Percentiles rank a stretch among this genome's conserved stretches.
Evolutionary conservation across 1,140 invertebrate genomes (phyloP).

Genomic region (Pachyrhynchus sulphureomaculatus): DNA sequence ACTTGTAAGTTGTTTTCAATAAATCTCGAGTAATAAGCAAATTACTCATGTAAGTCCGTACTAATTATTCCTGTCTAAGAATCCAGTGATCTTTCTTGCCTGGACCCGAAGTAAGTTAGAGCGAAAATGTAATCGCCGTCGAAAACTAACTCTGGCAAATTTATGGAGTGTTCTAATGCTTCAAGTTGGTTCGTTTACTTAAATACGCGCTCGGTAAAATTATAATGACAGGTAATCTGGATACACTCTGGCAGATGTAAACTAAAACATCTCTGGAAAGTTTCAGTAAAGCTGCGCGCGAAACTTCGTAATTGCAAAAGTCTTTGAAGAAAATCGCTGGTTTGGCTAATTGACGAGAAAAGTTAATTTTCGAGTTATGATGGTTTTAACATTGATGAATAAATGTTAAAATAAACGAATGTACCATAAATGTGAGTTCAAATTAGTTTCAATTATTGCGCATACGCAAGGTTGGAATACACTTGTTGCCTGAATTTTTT

Average conservation of each 20-base stretch:
- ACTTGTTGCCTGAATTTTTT: too few relatives aligned
- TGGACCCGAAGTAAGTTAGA: too few relatives aligned
- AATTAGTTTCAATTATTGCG: too few relatives aligned
- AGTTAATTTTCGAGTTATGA: not conserved
- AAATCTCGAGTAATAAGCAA: too few relatives aligned
- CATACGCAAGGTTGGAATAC: too few relatives aligned
- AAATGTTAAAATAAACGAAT: too few relatives aligned
- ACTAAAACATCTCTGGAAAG: conserved; percentile 7
- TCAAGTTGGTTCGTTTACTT: conserved; percentile 29
- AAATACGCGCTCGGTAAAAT: conserved; percentile 30
- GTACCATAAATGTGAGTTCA: too few relatives aligned
- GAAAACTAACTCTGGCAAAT: conserved; percentile 9
- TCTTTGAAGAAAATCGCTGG: not conserved
- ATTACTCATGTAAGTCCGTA: too few relatives aligned
- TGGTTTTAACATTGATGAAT: too few relatives aligned
- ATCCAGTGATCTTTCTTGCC: too few relatives aligned
- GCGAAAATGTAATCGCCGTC: not conserved
- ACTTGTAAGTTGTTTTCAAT: too few relatives aligned
- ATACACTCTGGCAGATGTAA: conserved; percentile 20
- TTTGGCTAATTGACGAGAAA: not conserved
- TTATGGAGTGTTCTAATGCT: conserved; percentile 29
- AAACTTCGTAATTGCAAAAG: conserved; percentile 8
- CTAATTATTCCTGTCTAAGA: too few relatives aligned
- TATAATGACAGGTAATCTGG: conserved; percentile 32
- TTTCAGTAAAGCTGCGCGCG: not conserved